Conservation (phyloP, 53 echinoderm and acorn worm genomes). For the Patiria pectinifera region DNA sequence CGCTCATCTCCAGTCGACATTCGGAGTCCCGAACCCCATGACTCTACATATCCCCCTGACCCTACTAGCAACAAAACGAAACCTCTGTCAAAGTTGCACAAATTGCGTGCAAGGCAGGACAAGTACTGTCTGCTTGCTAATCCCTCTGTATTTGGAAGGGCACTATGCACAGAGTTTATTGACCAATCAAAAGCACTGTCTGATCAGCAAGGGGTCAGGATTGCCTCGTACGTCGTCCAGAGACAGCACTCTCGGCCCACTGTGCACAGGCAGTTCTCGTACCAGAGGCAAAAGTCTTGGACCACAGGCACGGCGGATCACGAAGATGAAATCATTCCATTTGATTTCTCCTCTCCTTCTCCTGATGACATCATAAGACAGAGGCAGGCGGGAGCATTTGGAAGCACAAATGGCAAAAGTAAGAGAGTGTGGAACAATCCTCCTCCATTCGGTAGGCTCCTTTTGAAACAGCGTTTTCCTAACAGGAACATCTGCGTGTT, state of each 20-base stretch:
- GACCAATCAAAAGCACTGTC: conserved; percentile 35
- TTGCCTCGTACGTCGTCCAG: conserved; percentile 26
- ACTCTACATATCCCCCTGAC: neutral
- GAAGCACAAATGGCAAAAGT: conserved; percentile 20
- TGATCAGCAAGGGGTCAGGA: conserved; percentile 16
- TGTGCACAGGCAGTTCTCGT: conserved; percentile 77
- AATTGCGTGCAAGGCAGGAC: neutral
- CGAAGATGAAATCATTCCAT: conserved; percentile 44
- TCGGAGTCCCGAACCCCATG: neutral
- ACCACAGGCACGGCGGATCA: conserved; percentile 5
- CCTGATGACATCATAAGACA: conserved; percentile 86
- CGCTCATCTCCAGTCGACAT: neutral
- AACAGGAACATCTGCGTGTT: too few species aligned
- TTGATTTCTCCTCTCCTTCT: conserved; percentile 93
- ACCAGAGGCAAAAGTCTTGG: conserved; percentile 75
- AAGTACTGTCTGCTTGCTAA: conserved; percentile 22
- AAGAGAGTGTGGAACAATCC: neutral
- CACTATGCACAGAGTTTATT: conserved; percentile 41
- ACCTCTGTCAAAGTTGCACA: neutral
- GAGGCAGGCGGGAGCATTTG: conserved; percentile 79
- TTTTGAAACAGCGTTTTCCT: too few species aligned
- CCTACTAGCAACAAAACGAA: neutral
- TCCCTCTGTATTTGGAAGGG: conserved; percentile 63
- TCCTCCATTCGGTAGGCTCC: too few species aligned
- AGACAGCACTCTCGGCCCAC: conserved; percentile 24